Conservation (phyloP, 92 coral and sea anemone species). For the Hydrozoanthus gracilis region DNA sequence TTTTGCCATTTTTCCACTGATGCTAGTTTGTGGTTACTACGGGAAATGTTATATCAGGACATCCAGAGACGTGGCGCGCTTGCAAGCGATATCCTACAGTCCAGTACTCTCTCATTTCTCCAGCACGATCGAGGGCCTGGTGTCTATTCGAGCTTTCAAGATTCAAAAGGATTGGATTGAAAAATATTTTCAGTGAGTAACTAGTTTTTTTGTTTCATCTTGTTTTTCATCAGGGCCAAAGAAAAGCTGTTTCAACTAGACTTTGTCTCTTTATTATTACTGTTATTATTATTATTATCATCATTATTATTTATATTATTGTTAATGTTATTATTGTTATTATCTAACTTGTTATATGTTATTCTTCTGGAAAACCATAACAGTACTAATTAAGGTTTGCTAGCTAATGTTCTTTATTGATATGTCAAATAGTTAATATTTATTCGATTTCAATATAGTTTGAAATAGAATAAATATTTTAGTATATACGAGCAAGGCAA, state of each 20-base stretch:
- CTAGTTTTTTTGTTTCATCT: too few relatives aligned
- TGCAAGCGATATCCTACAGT: conserved; percentile 69
- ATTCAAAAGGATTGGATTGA: conserved; percentile 49
- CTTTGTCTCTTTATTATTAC: neutral
- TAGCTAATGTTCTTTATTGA: too few relatives aligned
- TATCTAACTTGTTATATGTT: too few relatives aligned
- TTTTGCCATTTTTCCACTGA: neutral
- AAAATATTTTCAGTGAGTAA: conserved; percentile 1
- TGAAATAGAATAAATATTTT: too few relatives aligned
- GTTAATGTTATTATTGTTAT: too few relatives aligned
- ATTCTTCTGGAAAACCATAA: too few relatives aligned
- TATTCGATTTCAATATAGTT: too few relatives aligned
- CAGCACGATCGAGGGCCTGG: conserved; percentile 78
- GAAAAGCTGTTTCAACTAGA: neutral
- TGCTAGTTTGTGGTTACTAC: conserved; percentile 2
- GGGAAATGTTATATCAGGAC: neutral
- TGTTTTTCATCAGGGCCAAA: neutral
- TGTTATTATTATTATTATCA: too few relatives aligned
- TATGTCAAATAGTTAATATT: too few relatives aligned
- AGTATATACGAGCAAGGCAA: too few relatives aligned
- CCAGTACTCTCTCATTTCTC: conserved; percentile 87
- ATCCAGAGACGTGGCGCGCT: conserved; percentile 16
- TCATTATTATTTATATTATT: too few relatives aligned
- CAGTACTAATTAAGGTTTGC: too few relatives aligned
- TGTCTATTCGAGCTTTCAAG: conserved; percentile 77